Evolutionary conservation across 2,113 vertebrate genomes (phyloP).

Genomic region (Oophaga pumilio): DNA sequence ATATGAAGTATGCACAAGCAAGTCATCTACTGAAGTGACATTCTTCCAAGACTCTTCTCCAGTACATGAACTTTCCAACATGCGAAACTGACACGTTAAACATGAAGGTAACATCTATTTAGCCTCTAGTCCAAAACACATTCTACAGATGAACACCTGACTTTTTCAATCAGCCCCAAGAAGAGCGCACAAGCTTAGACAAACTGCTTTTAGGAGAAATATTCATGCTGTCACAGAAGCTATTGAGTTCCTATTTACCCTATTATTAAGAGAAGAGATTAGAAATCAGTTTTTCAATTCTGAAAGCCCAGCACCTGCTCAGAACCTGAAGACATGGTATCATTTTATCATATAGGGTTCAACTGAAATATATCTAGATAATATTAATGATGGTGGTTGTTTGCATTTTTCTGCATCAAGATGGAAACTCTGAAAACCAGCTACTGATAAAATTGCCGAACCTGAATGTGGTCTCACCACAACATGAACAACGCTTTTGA

Average conservation of each 20-base stretch:
- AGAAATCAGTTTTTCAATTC: background rate
- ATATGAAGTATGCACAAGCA: background rate
- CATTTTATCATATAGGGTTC: background rate
- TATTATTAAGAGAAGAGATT: background rate
- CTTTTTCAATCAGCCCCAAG: background rate
- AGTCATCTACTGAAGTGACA: background rate
- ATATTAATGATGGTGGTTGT: too few species aligned
- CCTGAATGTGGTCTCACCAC: background rate
- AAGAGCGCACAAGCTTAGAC: background rate
- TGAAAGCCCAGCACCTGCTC: background rate
- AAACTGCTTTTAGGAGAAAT: background rate
- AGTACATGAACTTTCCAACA: background rate
- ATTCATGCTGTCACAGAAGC: background rate
- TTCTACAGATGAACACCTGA: conserved; percentile 13
- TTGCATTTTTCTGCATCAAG: too few species aligned
- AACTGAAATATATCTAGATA: background rate
- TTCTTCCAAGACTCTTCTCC: background rate
- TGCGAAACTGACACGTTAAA: background rate
- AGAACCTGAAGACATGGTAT: background rate
- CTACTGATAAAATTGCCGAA: background rate
- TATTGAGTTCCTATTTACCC: background rate
- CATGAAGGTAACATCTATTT: conserved; percentile 12
- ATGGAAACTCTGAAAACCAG: too few species aligned
- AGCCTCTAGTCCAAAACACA: background rate
- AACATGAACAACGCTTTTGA: background rate